Conservation (phyloP, 2,113 vertebrate genomes). For the Oriolus oriolus region DNA sequence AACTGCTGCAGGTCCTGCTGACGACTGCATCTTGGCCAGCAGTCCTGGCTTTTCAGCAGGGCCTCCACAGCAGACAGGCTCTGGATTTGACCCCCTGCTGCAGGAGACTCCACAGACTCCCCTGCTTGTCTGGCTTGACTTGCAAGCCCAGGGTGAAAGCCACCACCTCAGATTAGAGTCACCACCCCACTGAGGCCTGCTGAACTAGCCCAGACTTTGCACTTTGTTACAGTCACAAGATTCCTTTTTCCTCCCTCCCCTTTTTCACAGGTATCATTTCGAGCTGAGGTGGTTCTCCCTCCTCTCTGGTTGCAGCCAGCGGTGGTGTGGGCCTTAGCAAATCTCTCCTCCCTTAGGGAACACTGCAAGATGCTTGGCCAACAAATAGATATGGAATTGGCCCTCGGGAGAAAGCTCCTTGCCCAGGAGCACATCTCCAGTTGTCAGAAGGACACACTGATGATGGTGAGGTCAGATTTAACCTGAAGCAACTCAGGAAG, state of each 20-base stretch:
- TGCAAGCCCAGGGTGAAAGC: not conserved
- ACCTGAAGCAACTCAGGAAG: not conserved
- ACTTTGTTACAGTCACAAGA: not conserved
- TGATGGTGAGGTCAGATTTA: not conserved
- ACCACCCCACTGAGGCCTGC: no score
- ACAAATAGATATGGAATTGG: not conserved
- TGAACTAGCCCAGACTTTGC: not conserved
- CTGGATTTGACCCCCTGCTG: not conserved
- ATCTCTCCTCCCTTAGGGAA: not conserved
- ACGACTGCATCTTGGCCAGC: not conserved
- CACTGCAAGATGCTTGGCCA: not conserved
- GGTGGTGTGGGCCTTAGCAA: not conserved
- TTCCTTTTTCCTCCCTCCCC: not conserved
- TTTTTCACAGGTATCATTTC: not conserved
- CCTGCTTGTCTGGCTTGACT: not conserved
- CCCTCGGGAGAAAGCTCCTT: not conserved
- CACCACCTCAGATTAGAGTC: not conserved
- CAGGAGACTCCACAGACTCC: not conserved
- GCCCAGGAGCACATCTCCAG: not conserved
- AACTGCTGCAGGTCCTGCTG: not conserved
- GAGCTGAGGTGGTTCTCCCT: not conserved
- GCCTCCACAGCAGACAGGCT: not conserved
- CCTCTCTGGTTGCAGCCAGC: not conserved
- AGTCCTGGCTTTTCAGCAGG: not conserved
- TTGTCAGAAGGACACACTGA: rapidly evolving